Evolutionary conservation across 1,140 invertebrate genomes (phyloP), one percentile per base, ranked within the genome.

Genomic region (Metaphire vulgaris): DNA sequence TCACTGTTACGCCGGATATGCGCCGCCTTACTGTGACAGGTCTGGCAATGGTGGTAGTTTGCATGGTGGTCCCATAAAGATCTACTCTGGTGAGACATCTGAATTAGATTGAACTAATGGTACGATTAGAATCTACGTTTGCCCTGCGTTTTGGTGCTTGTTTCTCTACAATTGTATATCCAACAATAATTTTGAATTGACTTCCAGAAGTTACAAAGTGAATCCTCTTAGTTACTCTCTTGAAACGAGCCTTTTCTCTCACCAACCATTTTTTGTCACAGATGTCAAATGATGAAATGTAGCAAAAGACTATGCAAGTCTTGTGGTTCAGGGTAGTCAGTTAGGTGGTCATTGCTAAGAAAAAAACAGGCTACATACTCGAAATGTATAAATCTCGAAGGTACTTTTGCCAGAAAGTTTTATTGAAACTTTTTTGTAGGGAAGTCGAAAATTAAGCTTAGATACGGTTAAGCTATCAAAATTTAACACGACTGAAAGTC

Each of bases 1-100:
- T 83, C 97, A 99, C 85, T 99, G 97, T 87, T 90, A 93, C 81
- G 85, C 89, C 1, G 96, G 96, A 0, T 99, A 91, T 85, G 91
- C 90, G 0, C 94, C 95, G 1, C 93, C 94, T 0, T 87, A 90
- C 69, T 99, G 97, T 86, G 89, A 91, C 75, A 87, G 91, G 81
- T 91, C 93, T 2, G 97, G 97, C 2, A 89, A 90, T 32, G 97
- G 97, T 0, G 96, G 96, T 1, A 96, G 93, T 28, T 85, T 91
- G 32, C 95, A 98, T 85, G 96, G 95, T 82, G 96, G 96, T 0
- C 96, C 95, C 15, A 92, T 94, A n/a, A 80, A 74, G 72, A 80
- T 81, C 29, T 74, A 81, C 76, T 70, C 77, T 72, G 80, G 83
- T 69, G 14, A 68, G 56, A 41, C 33, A 1, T 34, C 65, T 29